Conservation (phyloP, 2,797 vertebrate species). For the Neoniphon sammara region DNA sequence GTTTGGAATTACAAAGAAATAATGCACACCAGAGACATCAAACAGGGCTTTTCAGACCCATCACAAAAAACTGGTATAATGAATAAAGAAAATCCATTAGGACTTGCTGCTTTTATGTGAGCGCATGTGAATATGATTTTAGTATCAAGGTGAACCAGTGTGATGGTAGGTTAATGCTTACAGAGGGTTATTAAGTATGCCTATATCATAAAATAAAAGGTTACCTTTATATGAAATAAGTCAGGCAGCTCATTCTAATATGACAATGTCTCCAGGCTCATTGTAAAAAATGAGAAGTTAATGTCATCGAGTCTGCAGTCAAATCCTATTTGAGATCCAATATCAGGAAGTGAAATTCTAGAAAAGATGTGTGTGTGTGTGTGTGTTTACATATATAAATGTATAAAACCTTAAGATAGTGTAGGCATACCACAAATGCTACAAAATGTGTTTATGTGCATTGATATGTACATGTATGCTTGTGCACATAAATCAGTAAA, state of each 20-base stretch:
- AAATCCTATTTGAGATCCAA: neutral
- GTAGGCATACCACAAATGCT: neutral
- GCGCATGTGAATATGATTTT: slow-evolving; percentile 36
- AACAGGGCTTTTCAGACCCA: slow-evolving; percentile 52
- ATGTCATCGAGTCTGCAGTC: neutral
- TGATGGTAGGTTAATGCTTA: slow-evolving; percentile 43
- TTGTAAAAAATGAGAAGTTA: neutral
- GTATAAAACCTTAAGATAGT: too few relatives aligned
- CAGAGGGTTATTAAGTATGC: slow-evolving; percentile 31
- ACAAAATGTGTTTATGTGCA: neutral
- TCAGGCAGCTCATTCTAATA: neutral
- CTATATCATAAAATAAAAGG: slow-evolving; percentile 18
- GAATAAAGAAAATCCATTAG: slow-evolving; percentile 46
- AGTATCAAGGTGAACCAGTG: slow-evolving; percentile 31
- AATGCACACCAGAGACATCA: slow-evolving; percentile 53
- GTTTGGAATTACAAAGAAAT: slow-evolving; percentile 66
- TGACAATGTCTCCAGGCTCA: neutral
- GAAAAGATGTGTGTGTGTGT: neutral
- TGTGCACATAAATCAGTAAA: neutral
- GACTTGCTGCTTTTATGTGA: slow-evolving; percentile 16
- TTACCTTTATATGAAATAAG: slow-evolving; percentile 11
- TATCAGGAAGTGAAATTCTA: neutral
- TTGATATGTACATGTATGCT: neutral
- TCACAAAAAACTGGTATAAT: slow-evolving; percentile 43
- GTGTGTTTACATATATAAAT: too few relatives aligned